These are phyloP conservation scores for Pimpla rufipes DNA, from an alignment of 2,888 invertebrate genomes.

Conservation along the genomic window DNA sequence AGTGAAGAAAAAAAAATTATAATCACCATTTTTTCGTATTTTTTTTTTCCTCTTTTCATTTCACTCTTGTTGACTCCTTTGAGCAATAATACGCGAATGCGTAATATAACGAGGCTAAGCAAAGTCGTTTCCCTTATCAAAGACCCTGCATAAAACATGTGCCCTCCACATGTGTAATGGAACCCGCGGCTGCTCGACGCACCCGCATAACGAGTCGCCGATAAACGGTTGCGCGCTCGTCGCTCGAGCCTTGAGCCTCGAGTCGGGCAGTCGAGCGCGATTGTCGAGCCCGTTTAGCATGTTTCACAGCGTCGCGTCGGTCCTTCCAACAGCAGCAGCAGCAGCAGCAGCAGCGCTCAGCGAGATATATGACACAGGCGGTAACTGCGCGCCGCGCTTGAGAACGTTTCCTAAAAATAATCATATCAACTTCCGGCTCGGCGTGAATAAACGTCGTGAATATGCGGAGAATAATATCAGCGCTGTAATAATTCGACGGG, in stretches of 20 bases:
- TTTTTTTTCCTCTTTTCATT: too few relatives aligned
- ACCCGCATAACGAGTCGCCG: constrained; percentile 49
- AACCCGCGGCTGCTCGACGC: constrained; percentile 14
- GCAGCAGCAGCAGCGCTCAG: background rate
- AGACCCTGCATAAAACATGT: constrained; percentile 68
- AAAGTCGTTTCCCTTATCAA: constrained; percentile 59
- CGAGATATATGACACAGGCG: constrained; percentile 19
- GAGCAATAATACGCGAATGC: background rate
- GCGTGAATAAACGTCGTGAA: background rate
- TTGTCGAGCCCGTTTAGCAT: constrained; percentile 55
- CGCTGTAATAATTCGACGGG: constrained; percentile 18
- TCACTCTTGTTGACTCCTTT: too few relatives aligned
- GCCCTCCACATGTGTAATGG: constrained; percentile 61
- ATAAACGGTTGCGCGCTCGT: constrained; percentile 12
- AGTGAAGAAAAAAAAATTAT: background rate
- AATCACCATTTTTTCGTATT: background rate
- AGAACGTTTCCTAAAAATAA: constrained; percentile 46
- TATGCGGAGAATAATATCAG: constrained; percentile 26
- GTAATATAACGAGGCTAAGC: constrained; percentile 39
- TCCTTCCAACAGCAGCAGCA: background rate
- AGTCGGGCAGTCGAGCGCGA: constrained; percentile 17
- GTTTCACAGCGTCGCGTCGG: constrained; percentile 25
- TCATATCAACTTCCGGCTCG: constrained; percentile 27
- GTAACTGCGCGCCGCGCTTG: background rate
- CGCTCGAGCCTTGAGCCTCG: background rate